Evolutionary conservation across 2,797 vertebrate species (phyloP).

Genomic region (Sebastes cheni): DNA sequence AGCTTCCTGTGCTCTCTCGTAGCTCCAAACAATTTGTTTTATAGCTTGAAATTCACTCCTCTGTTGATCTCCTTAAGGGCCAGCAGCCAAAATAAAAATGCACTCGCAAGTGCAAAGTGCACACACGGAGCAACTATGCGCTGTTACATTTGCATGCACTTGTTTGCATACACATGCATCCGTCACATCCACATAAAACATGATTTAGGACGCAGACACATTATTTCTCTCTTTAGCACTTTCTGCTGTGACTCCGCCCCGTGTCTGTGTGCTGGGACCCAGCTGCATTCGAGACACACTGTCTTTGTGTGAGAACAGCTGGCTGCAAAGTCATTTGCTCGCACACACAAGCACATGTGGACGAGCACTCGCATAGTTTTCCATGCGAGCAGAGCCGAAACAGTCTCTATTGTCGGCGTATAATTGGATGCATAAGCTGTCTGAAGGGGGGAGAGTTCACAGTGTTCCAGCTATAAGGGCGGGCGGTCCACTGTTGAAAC

Average conservation of each 20-base stretch:
- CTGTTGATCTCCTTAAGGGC: conserved; percentile 30
- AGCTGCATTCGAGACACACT: conserved; percentile 60
- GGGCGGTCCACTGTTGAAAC: conserved; percentile 15
- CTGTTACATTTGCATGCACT: background rate
- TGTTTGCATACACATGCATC: conserved; percentile 5
- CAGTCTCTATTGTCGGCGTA: conserved; percentile 52
- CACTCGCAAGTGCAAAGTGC: conserved; percentile 19
- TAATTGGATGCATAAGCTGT: conserved; percentile 63
- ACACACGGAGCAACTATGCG: conserved; percentile 6
- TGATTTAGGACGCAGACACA: conserved; percentile 24
- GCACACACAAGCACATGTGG: conserved; percentile 31
- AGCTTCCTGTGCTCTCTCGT: conserved; percentile 52
- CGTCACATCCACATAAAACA: background rate
- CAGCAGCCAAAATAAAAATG: conserved; percentile 32
- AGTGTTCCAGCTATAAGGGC: conserved; percentile 25
- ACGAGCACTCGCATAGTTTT: conserved; percentile 28
- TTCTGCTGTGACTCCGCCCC: conserved; percentile 22
- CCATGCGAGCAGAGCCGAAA: conserved; percentile 42
- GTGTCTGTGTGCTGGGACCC: conserved; percentile 21
- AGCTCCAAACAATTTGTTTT: conserved; percentile 69
- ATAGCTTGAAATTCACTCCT: conserved; percentile 53
- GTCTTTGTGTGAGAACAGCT: conserved; percentile 75
- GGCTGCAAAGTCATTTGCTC: conserved; percentile 67
- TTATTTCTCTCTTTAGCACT: conserved; percentile 37
- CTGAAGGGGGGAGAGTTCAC: conserved; percentile 1